These are phyloP conservation scores for Anoplius nigerrimus DNA, from an alignment of 2,888 invertebrate species.

Conservation along the genomic window DNA sequence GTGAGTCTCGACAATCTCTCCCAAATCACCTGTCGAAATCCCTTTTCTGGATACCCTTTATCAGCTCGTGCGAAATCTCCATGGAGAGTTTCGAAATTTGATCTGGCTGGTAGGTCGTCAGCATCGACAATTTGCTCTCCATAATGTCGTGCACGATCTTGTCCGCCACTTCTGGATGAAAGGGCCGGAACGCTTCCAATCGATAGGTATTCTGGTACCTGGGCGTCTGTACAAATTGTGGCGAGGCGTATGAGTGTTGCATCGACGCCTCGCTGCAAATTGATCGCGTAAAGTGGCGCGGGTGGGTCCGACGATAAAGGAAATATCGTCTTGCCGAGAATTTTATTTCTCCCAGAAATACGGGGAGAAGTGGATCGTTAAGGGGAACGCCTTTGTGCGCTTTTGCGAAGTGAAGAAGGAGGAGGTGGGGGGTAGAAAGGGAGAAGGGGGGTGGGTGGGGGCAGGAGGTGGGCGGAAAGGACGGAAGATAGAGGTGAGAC, in stretches of 20 bases:
- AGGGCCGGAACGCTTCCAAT: slow-evolving; percentile 41
- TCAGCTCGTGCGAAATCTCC: slow-evolving; percentile 45
- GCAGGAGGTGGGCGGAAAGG: not conserved
- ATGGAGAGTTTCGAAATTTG: slow-evolving; percentile 39
- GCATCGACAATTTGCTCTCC: slow-evolving; percentile 35
- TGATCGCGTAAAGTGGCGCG: no score
- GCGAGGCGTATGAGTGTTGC: not conserved
- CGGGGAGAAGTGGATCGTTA: no score
- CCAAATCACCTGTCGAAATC: slow-evolving; percentile 51
- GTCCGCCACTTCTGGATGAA: slow-evolving; percentile 38
- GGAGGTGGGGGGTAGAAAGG: not conserved
- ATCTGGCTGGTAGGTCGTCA: slow-evolving; percentile 41
- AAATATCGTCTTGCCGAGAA: no score
- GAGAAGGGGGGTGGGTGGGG: not conserved
- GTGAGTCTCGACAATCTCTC: no score
- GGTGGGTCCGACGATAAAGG: no score
- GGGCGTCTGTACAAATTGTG: slow-evolving; percentile 34
- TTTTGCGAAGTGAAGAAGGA: not conserved
- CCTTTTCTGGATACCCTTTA: slow-evolving; percentile 40
- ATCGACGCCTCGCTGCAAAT: no score
- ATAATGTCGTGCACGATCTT: slow-evolving; percentile 37
- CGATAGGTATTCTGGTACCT: slow-evolving; percentile 55
- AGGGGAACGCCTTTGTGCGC: no score
- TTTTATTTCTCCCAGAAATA: no score
- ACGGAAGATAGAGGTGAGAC: not conserved